Evolutionary conservation across 2,797 vertebrate species (phyloP).

Genomic region (Acropternis orthonyx): DNA sequence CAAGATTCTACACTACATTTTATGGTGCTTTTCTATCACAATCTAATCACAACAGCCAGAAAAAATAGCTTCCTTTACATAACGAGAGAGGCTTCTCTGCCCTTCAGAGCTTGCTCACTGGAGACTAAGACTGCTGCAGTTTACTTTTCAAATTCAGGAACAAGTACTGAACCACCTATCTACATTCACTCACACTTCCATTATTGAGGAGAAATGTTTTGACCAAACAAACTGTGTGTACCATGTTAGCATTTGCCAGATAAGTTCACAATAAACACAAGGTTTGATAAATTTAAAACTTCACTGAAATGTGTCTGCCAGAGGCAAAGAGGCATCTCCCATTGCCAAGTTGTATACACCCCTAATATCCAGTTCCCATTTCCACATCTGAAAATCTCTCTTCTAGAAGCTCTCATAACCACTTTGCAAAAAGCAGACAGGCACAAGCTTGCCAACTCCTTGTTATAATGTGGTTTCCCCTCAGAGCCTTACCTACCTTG

Average conservation of each 20-base stretch:
- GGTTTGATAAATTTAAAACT: neutral
- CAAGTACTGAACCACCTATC: neutral
- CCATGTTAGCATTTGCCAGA: neutral
- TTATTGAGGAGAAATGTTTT: neutral
- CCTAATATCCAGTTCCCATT: neutral
- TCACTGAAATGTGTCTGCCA: neutral
- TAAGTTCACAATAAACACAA: neutral
- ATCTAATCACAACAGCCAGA: neutral
- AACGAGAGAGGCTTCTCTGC: neutral
- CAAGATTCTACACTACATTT: neutral
- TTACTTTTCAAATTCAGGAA: neutral
- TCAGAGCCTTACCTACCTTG: neutral
- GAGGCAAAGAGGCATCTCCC: neutral
- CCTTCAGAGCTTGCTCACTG: neutral
- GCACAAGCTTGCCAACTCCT: neutral
- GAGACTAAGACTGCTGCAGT: neutral
- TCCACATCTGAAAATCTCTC: neutral
- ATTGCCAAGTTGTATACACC: neutral
- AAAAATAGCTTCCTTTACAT: neutral
- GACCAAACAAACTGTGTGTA: neutral
- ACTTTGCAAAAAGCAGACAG: neutral
- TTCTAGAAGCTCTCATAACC: neutral
- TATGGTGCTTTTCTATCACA: neutral
- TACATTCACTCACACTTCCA: fast-evolving
- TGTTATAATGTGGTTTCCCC: neutral